phyloP scores from a whole-genome alignment of 2,888 invertebrate genomes.

The Latrodectus hesperus region DNA sequence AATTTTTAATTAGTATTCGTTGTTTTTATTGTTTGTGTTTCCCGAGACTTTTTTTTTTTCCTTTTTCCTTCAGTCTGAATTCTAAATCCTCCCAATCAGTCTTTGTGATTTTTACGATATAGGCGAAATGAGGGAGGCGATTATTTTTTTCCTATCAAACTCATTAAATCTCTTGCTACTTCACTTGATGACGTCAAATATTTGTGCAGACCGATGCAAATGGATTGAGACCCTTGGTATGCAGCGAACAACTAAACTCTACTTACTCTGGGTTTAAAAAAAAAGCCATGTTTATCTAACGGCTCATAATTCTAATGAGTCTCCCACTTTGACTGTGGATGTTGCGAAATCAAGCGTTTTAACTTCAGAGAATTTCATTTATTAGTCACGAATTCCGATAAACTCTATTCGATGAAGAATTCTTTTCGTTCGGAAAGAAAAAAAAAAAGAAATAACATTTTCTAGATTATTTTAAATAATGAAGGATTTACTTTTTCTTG shows the following conservation, averaged over 20 bases:
- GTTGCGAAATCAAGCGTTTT: too few species aligned
- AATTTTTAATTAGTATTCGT: conserved; percentile 66
- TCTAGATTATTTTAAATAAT: too few species aligned
- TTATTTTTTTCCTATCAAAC: conserved; percentile 32
- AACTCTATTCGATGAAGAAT: too few species aligned
- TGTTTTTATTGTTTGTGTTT: conserved; percentile 5
- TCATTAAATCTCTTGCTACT: conserved; percentile 64
- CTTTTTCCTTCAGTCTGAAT: not conserved
- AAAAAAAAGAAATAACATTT: too few species aligned
- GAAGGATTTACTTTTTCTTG: too few species aligned
- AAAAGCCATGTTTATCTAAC: conserved; percentile 46
- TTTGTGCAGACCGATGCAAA: conserved; percentile 58
- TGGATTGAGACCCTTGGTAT: conserved; percentile 49
- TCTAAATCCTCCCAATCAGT: conserved; percentile 9
- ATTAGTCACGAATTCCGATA: too few species aligned
- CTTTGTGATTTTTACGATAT: conserved; percentile 22
- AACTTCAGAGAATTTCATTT: too few species aligned
- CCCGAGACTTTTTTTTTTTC: not conserved
- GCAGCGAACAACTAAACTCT: conserved; percentile 17
- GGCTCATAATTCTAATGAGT: conserved; percentile 64
- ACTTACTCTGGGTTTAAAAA: conserved; percentile 8
- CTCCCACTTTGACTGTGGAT: not conserved
- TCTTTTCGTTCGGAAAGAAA: too few species aligned
- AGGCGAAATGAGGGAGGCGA: conserved; percentile 36
- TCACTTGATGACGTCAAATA: conserved; percentile 60